Conservation (phyloP, 2,113 vertebrate species). For the Chloropsis cyanopogon region DNA sequence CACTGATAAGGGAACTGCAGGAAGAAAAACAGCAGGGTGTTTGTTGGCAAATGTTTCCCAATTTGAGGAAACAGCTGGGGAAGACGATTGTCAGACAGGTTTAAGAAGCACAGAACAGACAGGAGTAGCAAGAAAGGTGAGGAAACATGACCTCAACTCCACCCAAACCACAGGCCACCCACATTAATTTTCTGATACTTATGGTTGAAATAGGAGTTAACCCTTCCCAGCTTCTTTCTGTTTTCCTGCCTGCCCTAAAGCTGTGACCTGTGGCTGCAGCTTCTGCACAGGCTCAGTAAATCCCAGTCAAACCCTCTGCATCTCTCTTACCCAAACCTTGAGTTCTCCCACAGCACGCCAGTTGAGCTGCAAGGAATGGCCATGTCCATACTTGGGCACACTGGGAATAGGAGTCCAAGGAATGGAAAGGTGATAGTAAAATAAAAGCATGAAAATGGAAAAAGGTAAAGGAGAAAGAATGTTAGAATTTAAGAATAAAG, state of each 20-base stretch:
- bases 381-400: not conserved
- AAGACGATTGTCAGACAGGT: not conserved
- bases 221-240: not conserved
- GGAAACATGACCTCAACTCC: slow-evolving; percentile 13
- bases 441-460: not conserved
- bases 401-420: not conserved
- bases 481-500: not conserved
- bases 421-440: not conserved
- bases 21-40: not conserved
- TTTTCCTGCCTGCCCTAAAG: not conserved
- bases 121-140: slow-evolving; percentile 6
- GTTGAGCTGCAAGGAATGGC: not conserved
- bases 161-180: slow-evolving; percentile 28
- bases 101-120: not conserved
- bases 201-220: not conserved
- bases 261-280: not conserved
- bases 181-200: not conserved
- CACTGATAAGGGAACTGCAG: not conserved
- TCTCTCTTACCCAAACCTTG: not conserved
- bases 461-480: not conserved
- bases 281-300: not conserved
- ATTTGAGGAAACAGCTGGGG: not conserved
- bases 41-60: slow-evolving; percentile 6
- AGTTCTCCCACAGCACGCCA: not conserved
- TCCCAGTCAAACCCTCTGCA: not conserved